A percentile compares a stretch with the other conserved stretches of the same genome.
phyloP scores from a whole-genome alignment of 2,888 invertebrate species.

The Dryobotodes eremita region DNA sequence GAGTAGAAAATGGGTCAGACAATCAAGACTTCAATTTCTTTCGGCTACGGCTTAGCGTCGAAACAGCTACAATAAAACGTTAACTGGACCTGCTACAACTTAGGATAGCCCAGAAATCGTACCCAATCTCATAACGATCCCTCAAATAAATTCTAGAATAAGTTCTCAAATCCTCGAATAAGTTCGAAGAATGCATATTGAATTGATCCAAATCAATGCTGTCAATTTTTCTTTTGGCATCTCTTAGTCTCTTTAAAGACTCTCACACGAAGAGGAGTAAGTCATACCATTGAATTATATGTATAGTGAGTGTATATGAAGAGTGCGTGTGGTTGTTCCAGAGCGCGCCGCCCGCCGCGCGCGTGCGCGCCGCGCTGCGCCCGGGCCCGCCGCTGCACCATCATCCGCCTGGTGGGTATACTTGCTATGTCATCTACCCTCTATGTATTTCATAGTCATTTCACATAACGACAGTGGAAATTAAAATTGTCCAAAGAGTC shows the following conservation, averaged over 20 bases:
- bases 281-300: too few relatives aligned
- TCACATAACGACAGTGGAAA: too few relatives aligned
- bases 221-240: neutral
- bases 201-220: neutral
- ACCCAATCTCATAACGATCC: neutral
- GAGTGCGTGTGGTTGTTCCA: conserved; percentile 23
- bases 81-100: neutral
- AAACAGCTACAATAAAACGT: neutral
- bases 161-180: neutral
- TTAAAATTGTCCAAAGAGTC: too few relatives aligned
- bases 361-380: conserved; percentile 82
- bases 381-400: conserved; percentile 84
- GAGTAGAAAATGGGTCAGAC: neutral
- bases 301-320: neutral
- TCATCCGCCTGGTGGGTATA: conserved; percentile 82
- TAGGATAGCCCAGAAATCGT: neutral
- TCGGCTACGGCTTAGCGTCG: neutral
- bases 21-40: neutral
- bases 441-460: too few relatives aligned
- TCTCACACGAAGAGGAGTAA: neutral
- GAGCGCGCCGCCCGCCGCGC: conserved; percentile 63
- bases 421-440: too few relatives aligned
- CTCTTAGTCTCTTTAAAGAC: neutral
- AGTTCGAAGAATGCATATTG: neutral
- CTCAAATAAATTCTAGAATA: neutral